These are phyloP conservation scores for Chlorospingus semifuscus DNA, from an alignment of 2,797 vertebrate species.

Conservation along the genomic window DNA sequence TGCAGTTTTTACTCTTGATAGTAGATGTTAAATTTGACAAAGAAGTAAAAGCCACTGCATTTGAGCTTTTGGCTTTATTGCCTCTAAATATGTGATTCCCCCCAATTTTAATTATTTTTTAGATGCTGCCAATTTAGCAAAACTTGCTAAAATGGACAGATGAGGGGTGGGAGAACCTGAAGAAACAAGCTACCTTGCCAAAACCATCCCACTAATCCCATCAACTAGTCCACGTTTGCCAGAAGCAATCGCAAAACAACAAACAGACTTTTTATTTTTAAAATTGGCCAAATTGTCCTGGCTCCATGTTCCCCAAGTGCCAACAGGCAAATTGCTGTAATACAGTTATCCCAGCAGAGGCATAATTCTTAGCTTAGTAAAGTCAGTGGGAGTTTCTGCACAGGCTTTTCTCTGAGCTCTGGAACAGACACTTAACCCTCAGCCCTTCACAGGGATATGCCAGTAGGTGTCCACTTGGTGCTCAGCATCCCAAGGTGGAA, in stretches of 20 bases:
- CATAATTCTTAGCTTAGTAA: neutral
- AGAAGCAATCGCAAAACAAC: constrained; percentile 8
- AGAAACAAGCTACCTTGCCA: neutral
- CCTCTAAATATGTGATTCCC: neutral
- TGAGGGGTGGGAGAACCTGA: constrained; percentile 1
- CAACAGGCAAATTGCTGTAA: neutral
- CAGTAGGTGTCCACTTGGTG: neutral
- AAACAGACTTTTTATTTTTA: neutral
- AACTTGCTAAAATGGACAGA: constrained; percentile 40
- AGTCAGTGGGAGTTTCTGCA: neutral
- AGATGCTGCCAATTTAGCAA: neutral
- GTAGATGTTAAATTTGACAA: neutral
- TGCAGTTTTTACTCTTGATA: neutral
- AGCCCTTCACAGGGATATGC: neutral
- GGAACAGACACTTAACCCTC: neutral
- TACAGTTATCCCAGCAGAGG: neutral
- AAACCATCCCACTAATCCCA: neutral
- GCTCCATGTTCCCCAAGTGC: neutral
- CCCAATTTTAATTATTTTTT: neutral
- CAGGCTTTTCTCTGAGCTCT: neutral
- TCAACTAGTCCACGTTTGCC: neutral
- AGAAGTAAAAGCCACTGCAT: neutral
- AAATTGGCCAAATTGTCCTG: neutral
- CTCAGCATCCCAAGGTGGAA: neutral
- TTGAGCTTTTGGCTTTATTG: neutral